A percentile compares a stretch with the other conserved stretches of the same genome.
Evolutionary conservation across 2,113 vertebrate species (phyloP).

Genomic region (Isichthys henryi): DNA sequence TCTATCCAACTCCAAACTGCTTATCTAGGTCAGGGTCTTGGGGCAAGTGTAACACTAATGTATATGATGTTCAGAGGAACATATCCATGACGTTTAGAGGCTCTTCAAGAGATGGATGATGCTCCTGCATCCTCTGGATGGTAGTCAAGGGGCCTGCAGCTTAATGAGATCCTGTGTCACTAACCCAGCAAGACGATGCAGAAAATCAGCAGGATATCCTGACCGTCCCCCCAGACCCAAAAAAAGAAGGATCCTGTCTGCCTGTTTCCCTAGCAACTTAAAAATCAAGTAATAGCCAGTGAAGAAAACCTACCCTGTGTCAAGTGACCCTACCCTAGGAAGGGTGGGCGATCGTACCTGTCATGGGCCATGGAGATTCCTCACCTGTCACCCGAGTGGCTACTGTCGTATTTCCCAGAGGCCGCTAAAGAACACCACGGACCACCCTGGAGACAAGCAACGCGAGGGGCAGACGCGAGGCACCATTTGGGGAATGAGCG

Average conservation of each 20-base stretch:
- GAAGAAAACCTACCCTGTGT: background rate
- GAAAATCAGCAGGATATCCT: background rate
- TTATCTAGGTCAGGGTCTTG: background rate
- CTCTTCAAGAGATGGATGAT: background rate
- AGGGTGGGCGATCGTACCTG: background rate
- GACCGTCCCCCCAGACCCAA: background rate
- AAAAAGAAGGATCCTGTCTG: background rate
- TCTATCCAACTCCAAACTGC: background rate
- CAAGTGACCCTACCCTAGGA: background rate
- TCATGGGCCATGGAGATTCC: background rate
- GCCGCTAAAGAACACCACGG: slow-evolving; percentile 37
- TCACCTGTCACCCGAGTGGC: slow-evolving; percentile 29
- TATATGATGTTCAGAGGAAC: background rate
- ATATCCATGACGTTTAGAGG: background rate
- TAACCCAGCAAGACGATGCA: background rate
- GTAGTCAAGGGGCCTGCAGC: background rate
- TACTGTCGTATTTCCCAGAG: slow-evolving; percentile 29
- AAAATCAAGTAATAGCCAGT: background rate
- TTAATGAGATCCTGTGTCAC: background rate
- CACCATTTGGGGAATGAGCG: background rate
- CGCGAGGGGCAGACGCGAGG: background rate
- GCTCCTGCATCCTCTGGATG: background rate
- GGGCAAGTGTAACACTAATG: background rate
- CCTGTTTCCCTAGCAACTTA: background rate
- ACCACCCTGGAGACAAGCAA: slow-evolving; percentile 4